Evolutionary conservation across 2,797 vertebrate species (phyloP).

Genomic region (Borostomias antarcticus): DNA sequence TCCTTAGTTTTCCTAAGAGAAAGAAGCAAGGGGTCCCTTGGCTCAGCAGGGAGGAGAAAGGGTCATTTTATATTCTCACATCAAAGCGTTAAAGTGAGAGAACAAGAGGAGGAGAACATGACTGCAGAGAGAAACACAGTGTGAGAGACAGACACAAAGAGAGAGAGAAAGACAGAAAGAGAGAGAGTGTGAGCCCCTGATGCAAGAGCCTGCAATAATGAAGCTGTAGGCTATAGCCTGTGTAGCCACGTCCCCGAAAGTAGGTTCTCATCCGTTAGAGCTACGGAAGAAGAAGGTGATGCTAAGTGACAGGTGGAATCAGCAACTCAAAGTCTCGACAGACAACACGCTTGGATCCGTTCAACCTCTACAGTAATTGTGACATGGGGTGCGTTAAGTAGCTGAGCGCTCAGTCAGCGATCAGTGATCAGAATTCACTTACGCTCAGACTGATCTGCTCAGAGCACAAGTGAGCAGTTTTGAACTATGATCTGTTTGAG

Average conservation of each 20-base stretch:
- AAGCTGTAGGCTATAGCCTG: slow-evolving; percentile 36
- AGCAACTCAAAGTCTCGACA: neutral
- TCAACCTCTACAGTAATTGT: too few relatives aligned
- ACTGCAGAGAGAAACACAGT: neutral
- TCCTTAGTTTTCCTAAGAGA: neutral
- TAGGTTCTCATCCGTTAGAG: slow-evolving; percentile 23
- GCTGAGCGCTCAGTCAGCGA: too few relatives aligned
- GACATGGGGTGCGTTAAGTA: too few relatives aligned
- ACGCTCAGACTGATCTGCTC: too few relatives aligned
- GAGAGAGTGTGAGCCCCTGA: slow-evolving; percentile 52
- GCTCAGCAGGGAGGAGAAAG: neutral
- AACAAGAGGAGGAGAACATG: neutral
- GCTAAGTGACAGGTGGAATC: neutral
- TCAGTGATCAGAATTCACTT: too few relatives aligned
- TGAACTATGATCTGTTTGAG: too few relatives aligned
- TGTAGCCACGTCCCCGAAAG: slow-evolving; percentile 28
- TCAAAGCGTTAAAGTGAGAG: neutral
- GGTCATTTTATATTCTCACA: neutral
- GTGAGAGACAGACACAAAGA: too few relatives aligned
- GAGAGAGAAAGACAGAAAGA: too few relatives aligned
- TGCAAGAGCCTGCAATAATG: slow-evolving; percentile 72
- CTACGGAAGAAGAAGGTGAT: slow-evolving; percentile 13
- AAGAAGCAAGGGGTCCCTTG: neutral
- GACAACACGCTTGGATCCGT: neutral
- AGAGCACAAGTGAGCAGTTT: too few relatives aligned